A percentile compares a stretch with the other conserved stretches of the same genome.
phyloP scores from a whole-genome alignment of 1,140 invertebrate genomes.

The Tachypleus tridentatus region DNA sequence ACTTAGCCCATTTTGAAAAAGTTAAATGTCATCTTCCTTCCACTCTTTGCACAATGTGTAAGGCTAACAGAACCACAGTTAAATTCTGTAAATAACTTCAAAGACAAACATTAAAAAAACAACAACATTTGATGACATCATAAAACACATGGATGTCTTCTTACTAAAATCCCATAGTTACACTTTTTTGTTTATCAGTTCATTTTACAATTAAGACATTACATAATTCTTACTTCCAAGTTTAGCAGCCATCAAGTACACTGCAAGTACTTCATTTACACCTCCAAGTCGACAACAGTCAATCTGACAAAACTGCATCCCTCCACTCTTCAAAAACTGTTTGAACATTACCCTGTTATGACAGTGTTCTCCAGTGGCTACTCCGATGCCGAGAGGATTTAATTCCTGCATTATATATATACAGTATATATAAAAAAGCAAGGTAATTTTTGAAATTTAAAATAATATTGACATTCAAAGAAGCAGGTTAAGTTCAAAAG shows the following conservation, averaged over 20 bases:
- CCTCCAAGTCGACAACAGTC: slow-evolving; percentile 77
- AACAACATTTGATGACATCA: too few relatives aligned
- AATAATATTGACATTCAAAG: not conserved
- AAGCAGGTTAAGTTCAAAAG: not conserved
- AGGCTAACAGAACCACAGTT: too few relatives aligned
- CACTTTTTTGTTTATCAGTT: too few relatives aligned
- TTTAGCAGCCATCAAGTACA: slow-evolving; percentile 73
- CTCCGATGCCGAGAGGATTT: slow-evolving; percentile 57
- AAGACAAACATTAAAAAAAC: too few relatives aligned
- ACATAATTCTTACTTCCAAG: slow-evolving; percentile 40
- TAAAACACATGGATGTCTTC: too few relatives aligned
- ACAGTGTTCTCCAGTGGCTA: slow-evolving; percentile 85
- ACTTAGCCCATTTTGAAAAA: too few relatives aligned
- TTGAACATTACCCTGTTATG: slow-evolving; percentile 86
- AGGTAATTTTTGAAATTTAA: not conserved
- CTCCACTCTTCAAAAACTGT: slow-evolving; percentile 65
- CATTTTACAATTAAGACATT: not conserved
- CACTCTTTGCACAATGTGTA: too few relatives aligned
- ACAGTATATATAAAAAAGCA: too few relatives aligned
- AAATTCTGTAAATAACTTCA: too few relatives aligned
- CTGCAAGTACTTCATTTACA: slow-evolving; percentile 72
- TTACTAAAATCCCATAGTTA: too few relatives aligned
- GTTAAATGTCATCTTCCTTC: too few relatives aligned
- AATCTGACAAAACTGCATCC: slow-evolving; percentile 78
- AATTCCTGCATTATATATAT: slow-evolving; percentile 17